Base-by-base conservation (phyloP, 2,888 invertebrate species). In the Diachrysia chrysitis region DNA sequence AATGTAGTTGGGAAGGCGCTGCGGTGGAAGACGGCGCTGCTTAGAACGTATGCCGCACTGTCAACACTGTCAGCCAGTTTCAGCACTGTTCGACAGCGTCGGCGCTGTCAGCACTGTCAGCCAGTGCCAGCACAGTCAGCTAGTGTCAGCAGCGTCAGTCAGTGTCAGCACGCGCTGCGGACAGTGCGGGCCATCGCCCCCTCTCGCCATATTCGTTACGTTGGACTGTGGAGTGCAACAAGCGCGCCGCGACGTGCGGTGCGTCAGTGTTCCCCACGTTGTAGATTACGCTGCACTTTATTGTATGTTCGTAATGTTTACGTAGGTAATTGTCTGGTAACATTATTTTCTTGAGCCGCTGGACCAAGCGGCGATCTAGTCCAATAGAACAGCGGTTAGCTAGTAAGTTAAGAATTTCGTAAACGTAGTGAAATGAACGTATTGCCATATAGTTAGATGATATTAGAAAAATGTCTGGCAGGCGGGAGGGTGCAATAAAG, bases 401-500 rank as follows among this genome's bases (percentile, higher is more conserved):
- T 88, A 88, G 83, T 92, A 91, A 88, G 89, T 78, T 90, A 92
- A 90, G 89, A 88, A 86, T 92, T 90, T 92, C 91, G 88, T 93
- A 90, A 89, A 80, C 76, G 93, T 93, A 93, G 93, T 91, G 89
- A 92, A 92, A 89, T 90, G 86, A 90, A 89, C 82, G 90, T 93
- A 92, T 89, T 92, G 91, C 91, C 92, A 91, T 91, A 89, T 93
- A 94, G 92, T 90, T 93, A 95, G 90, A 89, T 85, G 90, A 89
- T 93, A 90, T 89, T 93, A 92, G 91, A 78, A 78, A 89, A 91
- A 90, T 86, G 87, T 87, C 87, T 88, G 87, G 88, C 92, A 92
- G 94, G 92, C 93, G 94, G 95, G 94, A 88, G 89, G 90, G 87
- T 94, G 94, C 94, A 94, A 94, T 94, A 93, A 70, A 73, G 82